phyloP scores from a whole-genome alignment of 2,113 vertebrate genomes.

The Nothobranchius furzeri region DNA sequence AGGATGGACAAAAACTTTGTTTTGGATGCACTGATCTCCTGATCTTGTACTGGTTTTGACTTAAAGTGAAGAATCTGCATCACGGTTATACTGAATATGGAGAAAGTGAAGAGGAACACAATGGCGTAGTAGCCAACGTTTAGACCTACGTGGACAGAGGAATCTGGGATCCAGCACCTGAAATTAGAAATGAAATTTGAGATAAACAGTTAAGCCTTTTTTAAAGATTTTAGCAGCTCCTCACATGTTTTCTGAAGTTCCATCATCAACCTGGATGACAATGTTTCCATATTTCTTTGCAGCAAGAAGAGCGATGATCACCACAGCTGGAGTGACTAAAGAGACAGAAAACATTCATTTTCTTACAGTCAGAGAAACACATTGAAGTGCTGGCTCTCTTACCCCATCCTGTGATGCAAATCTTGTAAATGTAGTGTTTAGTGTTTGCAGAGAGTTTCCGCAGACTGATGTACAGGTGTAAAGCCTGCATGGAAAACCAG shows the following conservation, averaged over 20 bases:
- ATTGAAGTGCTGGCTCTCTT: slow-evolving; percentile 32
- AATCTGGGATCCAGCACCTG: slow-evolving; percentile 68
- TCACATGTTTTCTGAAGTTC: slow-evolving; percentile 48
- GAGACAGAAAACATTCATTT: slow-evolving; percentile 1
- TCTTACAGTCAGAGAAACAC: background rate
- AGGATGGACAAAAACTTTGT: slow-evolving; percentile 38
- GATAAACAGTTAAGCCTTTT: background rate
- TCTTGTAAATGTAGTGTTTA: slow-evolving; percentile 74
- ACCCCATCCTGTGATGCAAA: slow-evolving; percentile 82
- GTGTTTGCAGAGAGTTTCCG: slow-evolving; percentile 65
- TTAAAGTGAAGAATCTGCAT: background rate
- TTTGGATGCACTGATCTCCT: background rate
- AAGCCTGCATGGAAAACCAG: slow-evolving; percentile 80
- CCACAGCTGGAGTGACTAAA: slow-evolving; percentile 44
- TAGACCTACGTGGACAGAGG: slow-evolving; percentile 41
- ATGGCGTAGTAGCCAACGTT: slow-evolving; percentile 54
- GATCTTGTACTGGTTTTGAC: accelerated
- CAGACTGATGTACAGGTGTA: slow-evolving; percentile 78
- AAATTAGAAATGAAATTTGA: background rate
- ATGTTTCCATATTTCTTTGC: slow-evolving; percentile 30
- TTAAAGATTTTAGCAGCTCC: slow-evolving; percentile 1
- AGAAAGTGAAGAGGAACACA: slow-evolving; percentile 53
- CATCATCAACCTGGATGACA: slow-evolving; percentile 11
- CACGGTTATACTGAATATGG: slow-evolving; percentile 30
- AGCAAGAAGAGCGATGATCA: slow-evolving; percentile 36